Evolutionary conservation across 2,797 vertebrate species (phyloP).

Genomic region (Pyrocephalus nanus): DNA sequence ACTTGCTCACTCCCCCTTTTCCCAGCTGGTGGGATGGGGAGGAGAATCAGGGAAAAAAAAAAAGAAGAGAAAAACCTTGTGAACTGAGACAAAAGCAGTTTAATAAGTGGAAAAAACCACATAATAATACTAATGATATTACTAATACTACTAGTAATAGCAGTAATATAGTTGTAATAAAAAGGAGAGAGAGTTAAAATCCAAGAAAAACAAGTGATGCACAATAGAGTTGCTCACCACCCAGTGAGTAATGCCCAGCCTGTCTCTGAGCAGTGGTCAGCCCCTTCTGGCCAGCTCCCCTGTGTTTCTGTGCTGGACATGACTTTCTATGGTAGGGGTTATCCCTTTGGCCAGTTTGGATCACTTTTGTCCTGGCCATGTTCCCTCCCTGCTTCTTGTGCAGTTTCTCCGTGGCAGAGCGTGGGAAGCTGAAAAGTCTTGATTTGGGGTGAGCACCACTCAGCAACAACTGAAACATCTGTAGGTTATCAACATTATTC

Average conservation of each 20-base stretch:
- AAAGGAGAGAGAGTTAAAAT: neutral
- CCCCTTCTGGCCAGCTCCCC: neutral
- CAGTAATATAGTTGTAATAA: neutral
- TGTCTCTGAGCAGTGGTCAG: neutral
- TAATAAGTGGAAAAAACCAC: too few relatives aligned
- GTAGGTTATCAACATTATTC: neutral
- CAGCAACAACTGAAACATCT: fast-evolving
- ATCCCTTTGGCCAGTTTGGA: neutral
- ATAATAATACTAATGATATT: neutral
- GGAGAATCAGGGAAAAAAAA: too few relatives aligned
- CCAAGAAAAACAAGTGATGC: neutral
- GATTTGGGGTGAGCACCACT: neutral
- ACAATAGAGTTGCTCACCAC: fast-evolving
- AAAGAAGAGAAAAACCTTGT: neutral
- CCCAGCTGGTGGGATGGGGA: too few relatives aligned
- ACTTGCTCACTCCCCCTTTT: neutral
- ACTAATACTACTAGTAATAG: neutral
- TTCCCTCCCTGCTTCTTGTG: neutral
- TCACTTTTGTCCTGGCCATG: neutral
- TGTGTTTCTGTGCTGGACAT: neutral
- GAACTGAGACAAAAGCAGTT: neutral
- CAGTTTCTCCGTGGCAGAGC: neutral
- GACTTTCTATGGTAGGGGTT: neutral
- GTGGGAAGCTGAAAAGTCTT: too few relatives aligned
- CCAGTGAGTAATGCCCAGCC: neutral